Base-by-base conservation (phyloP, 2,113 vertebrate genomes). In the Neodontobutis hainanensis region DNA sequence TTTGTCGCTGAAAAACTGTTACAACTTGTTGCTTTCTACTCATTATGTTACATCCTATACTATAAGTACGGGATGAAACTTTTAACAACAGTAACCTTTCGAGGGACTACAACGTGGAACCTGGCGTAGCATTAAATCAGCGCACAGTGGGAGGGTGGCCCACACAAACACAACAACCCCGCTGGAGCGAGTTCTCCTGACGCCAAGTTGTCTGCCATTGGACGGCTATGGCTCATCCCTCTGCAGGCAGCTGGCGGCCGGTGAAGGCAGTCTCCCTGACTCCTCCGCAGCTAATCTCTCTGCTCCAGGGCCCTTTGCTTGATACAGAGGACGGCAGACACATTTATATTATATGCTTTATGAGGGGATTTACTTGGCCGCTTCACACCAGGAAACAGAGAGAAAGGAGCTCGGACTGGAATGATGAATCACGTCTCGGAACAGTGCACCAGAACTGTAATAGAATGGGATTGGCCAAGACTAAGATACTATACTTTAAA, bases 211-310 rank as follows among this genome's bases (percentile, higher is more conserved):
- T 86, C 90, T 87, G 68, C 85, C 57, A 83, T 83, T 77, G 80
- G 81, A 86, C 82, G 59, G 71, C 79, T 73, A 84, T 56, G 80
- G 77, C 81, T 87, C 74, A 91, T 85, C 83, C 88, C 49, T 85
- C 82, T 85, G 87, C 88, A 85, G 77, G 70, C 74, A 76, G 73
- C 65, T 69, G 19, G 46, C 63, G 73, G 73, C 15, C 36, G 73
- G 60, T 70, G 68, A 58, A 78, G 74, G 77, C 82, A 83, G 81
- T 62, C 77, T 84, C 78, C 68, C 64, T 46, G 50, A 87, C 84
- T 91, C 88, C 87, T 83, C 73, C 72, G 80, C 61, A 75, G 67
- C 78, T 91, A 88, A 91, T 91, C 88, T 86, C 61, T 64, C 67
- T 67, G 73, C 85, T 68, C 57, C 78, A 70, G 71, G 80, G 78